Conservation (phyloP, 2,888 invertebrate species). For the Melikaiella ostensackeni region DNA sequence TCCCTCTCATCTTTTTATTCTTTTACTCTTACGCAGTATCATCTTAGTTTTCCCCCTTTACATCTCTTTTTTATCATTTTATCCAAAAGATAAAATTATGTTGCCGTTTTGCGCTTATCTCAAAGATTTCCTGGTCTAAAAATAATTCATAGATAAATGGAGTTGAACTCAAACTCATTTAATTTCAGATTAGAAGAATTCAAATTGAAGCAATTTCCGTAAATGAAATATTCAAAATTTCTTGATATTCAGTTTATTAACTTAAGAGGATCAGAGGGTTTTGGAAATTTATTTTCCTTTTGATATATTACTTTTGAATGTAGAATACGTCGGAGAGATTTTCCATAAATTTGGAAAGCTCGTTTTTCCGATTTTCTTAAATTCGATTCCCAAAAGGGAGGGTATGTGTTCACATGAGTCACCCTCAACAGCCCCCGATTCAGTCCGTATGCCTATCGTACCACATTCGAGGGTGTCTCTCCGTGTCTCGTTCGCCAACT, state of each 20-base stretch:
- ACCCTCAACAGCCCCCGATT: slow-evolving; percentile 62
- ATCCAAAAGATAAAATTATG: not conserved
- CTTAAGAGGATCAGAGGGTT: not conserved
- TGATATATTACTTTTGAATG: not conserved
- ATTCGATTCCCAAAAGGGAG: slow-evolving; percentile 72
- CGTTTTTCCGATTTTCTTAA: slow-evolving; percentile 65
- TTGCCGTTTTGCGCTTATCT: not conserved
- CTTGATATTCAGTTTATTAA: not conserved
- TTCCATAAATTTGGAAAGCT: slow-evolving; percentile 10
- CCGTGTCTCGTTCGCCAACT: slow-evolving; percentile 67
- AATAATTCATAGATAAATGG: not conserved
- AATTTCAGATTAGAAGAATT: not conserved
- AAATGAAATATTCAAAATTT: not conserved
- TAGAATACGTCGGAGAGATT: not conserved
- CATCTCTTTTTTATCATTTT: not conserved
- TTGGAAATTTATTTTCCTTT: not conserved
- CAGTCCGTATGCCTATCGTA: slow-evolving; percentile 67
- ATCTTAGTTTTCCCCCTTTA: not conserved
- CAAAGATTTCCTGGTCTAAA: not conserved
- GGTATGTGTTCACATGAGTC: slow-evolving; percentile 69
- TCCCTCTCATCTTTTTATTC: not conserved
- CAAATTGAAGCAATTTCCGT: not conserved
- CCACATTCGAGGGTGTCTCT: slow-evolving; percentile 66
- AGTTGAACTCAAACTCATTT: not conserved
- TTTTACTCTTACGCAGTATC: not conserved